Evolutionary conservation across 2,888 invertebrate species (phyloP).

Genomic region (Xylota segnis): DNA sequence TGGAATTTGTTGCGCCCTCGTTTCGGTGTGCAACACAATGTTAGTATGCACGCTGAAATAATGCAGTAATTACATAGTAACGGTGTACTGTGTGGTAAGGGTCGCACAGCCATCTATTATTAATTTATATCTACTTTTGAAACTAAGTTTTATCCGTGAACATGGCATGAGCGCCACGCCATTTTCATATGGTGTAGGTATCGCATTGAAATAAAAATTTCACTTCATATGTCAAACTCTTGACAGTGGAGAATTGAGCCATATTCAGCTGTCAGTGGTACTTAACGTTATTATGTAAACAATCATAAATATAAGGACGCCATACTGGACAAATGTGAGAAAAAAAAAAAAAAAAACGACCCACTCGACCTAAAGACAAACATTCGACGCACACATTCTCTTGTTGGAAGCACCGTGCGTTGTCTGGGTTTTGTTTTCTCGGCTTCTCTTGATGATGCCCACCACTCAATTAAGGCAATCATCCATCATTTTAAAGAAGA

Average conservation of each 20-base stretch:
- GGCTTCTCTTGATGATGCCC: conserved; percentile 64
- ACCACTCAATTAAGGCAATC: conserved; percentile 76
- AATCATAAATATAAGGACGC: not conserved
- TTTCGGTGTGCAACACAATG: conserved; percentile 58
- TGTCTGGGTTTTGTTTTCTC: conserved; percentile 47
- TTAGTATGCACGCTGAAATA: conserved; percentile 36
- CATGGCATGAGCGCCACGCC: conserved; percentile 58
- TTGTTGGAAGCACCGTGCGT: conserved; percentile 26
- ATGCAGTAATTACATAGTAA: conserved; percentile 67
- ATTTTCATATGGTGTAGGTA: conserved; percentile 51
- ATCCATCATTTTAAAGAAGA: conserved; percentile 67
- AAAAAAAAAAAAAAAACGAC: conserved; percentile 13
- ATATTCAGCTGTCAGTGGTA: conserved; percentile 54
- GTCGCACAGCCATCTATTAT: conserved; percentile 68
- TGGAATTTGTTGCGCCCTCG: conserved; percentile 68
- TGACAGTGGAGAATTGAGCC: conserved; percentile 45
- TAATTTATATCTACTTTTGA: conserved; percentile 33
- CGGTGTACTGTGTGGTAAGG: conserved; percentile 39
- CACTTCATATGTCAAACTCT: conserved; percentile 29
- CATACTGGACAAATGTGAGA: conserved; percentile 16
- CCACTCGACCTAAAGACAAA: conserved; percentile 67
- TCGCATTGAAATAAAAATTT: conserved; percentile 27
- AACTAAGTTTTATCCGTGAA: conserved; percentile 41
- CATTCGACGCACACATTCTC: conserved; percentile 49
- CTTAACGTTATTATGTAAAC: conserved; percentile 44